phyloP scores from a whole-genome alignment of 2,113 vertebrate species.

The Rhipidura dahli region DNA sequence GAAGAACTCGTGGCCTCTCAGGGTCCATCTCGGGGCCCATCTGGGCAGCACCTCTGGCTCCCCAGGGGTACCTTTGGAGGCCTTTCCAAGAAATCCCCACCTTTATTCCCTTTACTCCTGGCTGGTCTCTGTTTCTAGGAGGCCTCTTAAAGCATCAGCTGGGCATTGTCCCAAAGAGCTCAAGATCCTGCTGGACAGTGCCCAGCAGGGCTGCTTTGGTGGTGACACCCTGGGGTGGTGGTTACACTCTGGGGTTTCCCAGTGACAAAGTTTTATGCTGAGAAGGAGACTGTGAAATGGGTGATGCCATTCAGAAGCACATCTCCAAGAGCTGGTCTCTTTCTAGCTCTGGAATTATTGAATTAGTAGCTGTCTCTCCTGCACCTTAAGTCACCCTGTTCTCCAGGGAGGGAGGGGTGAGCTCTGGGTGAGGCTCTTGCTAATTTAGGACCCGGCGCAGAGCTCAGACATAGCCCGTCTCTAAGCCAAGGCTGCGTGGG shows the following conservation, averaged over 20 bases:
- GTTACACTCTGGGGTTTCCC: background rate
- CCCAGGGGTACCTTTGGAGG: no score
- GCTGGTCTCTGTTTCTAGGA: no score
- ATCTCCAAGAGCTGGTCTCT: background rate
- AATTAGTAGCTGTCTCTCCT: background rate
- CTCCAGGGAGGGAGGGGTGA: background rate
- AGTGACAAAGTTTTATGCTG: background rate
- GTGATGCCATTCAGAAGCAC: rapidly evolving
- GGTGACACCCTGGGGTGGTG: rapidly evolving
- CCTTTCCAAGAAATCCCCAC: no score
- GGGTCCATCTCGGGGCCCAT: no score
- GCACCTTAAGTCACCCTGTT: background rate
- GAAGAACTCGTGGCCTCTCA: no score
- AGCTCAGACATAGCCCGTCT: background rate
- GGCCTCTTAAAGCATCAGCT: background rate
- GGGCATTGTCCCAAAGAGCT: background rate
- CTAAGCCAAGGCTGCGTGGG: background rate
- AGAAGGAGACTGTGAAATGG: background rate
- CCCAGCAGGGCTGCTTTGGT: background rate
- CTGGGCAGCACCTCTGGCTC: no score
- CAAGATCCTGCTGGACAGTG: background rate
- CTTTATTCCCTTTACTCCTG: no score
- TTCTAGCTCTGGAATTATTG: background rate
- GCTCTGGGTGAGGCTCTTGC: background rate
- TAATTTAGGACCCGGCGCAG: background rate